Percentiles rank a stretch among this genome's conserved stretches.
Conservation (phyloP, 2,888 invertebrate species). For the Pantelozetes paolii region DNA sequence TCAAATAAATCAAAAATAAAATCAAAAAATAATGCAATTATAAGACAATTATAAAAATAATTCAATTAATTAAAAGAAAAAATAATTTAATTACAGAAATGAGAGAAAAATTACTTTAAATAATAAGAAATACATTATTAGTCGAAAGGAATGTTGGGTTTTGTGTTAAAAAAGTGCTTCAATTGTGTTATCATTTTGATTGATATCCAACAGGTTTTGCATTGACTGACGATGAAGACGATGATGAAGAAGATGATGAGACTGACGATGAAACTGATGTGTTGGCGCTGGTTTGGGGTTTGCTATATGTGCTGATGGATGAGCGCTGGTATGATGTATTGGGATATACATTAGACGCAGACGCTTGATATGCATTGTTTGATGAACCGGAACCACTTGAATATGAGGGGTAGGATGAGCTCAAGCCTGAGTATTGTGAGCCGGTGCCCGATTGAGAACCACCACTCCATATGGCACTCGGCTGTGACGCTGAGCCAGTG, state of each 20-base stretch:
- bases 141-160: background rate
- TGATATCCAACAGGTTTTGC: slow-evolving; percentile 11
- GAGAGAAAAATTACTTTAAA: no score
- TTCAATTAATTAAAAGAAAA: no score
- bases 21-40: slow-evolving; percentile 1
- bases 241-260: slow-evolving; percentile 17
- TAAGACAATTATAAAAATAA: no score
- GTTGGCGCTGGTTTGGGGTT: slow-evolving; percentile 9
- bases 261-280: slow-evolving; percentile 30
- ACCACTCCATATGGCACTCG: slow-evolving; percentile 4
- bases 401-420: slow-evolving; percentile 24
- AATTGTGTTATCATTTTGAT: background rate
- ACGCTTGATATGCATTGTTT: slow-evolving; percentile 23
- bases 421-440: slow-evolving; percentile 18
- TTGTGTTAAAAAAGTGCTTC: background rate
- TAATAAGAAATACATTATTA: no score
- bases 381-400: slow-evolving; percentile 25
- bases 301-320: slow-evolving; percentile 2
- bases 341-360: slow-evolving; percentile 7
- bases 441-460: slow-evolving; percentile 12
- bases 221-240: background rate
- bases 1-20: background rate
- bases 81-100: no score
- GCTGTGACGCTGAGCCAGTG: background rate
- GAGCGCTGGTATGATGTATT: slow-evolving; percentile 3